Percentiles rank a stretch among this genome's conserved stretches.
phyloP scores from a whole-genome alignment of 2,113 vertebrate genomes.

The Myxocyprinus asiaticus region DNA sequence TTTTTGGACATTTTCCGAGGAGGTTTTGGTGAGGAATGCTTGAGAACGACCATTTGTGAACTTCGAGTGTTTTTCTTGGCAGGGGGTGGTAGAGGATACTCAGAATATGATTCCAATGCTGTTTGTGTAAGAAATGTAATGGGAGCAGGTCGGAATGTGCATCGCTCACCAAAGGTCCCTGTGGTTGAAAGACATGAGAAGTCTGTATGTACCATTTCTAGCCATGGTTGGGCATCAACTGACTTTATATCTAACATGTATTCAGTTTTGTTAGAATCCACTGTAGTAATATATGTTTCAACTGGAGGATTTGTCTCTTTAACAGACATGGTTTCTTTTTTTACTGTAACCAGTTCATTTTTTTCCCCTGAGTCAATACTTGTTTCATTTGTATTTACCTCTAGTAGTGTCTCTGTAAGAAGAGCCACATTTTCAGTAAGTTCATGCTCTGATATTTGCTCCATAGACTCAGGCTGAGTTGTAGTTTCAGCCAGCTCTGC shows the following conservation, averaged over 20 bases:
- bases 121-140: slow-evolving; percentile 54
- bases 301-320: slow-evolving; percentile 14
- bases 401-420: not conserved
- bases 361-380: slow-evolving; percentile 38
- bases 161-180: slow-evolving; percentile 31
- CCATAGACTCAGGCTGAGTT: slow-evolving; percentile 7
- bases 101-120: slow-evolving; percentile 65
- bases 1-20: slow-evolving; percentile 78
- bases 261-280: slow-evolving; percentile 27
- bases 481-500: slow-evolving; percentile 33
- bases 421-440: slow-evolving; percentile 16
- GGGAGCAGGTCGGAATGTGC: slow-evolving; percentile 39
- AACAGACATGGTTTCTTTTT: slow-evolving; percentile 12
- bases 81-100: slow-evolving; percentile 65
- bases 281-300: slow-evolving; percentile 11
- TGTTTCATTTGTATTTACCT: not conserved
- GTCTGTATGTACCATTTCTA: slow-evolving; percentile 26
- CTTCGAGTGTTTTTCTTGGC: slow-evolving; percentile 72
- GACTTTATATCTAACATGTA: slow-evolving; percentile 29
- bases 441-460: slow-evolving; percentile 31
- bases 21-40: slow-evolving; percentile 77
- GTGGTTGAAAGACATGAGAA: slow-evolving; percentile 28
- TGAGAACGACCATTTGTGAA: slow-evolving; percentile 77
- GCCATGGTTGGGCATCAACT: slow-evolving; percentile 17
- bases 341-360: slow-evolving; percentile 23